phyloP scores from a whole-genome alignment of 2,888 invertebrate species.

The Caenorhabditis doughertyi region DNA sequence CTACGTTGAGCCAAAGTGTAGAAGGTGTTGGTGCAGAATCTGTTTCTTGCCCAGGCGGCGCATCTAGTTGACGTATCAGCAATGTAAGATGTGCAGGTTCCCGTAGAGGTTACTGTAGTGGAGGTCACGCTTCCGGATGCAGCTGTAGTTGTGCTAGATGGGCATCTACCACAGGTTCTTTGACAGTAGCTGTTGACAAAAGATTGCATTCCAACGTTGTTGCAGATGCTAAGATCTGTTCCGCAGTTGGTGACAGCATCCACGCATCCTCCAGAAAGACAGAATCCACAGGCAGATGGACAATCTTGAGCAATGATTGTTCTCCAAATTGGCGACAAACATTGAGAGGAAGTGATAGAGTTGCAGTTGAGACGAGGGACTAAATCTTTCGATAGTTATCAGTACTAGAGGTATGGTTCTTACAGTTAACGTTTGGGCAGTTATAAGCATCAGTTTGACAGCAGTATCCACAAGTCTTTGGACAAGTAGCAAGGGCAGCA shows the following conservation, averaged over 20 bases:
- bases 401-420: not conserved
- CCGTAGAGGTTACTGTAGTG: no score
- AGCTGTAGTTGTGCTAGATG: slow-evolving; percentile 29
- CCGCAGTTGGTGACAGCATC: slow-evolving; percentile 34
- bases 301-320: slow-evolving; percentile 54
- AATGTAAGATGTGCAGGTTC: slow-evolving; percentile 27
- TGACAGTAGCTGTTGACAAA: slow-evolving; percentile 64
- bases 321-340: slow-evolving; percentile 53
- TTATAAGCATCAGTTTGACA: slow-evolving; percentile 46
- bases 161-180: slow-evolving; percentile 64
- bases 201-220: slow-evolving; percentile 29
- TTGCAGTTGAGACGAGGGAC: slow-evolving; percentile 44
- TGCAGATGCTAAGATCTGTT: slow-evolving; percentile 30
- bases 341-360: slow-evolving; percentile 47
- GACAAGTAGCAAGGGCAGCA: slow-evolving; percentile 46
- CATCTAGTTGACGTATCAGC: slow-evolving; percentile 35
- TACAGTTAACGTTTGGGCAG: slow-evolving; percentile 43
- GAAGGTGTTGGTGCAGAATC: slow-evolving; percentile 62
- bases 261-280: slow-evolving; percentile 60
- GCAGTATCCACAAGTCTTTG: slow-evolving; percentile 54
- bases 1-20: slow-evolving; percentile 46
- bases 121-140: no score
- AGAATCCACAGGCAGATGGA: slow-evolving; percentile 63
- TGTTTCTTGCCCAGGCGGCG: slow-evolving; percentile 39
- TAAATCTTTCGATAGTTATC: slow-evolving; percentile 3